Evolutionary conservation across 1,140 invertebrate species (phyloP).

Genomic region (Brachionus koreanus): DNA sequence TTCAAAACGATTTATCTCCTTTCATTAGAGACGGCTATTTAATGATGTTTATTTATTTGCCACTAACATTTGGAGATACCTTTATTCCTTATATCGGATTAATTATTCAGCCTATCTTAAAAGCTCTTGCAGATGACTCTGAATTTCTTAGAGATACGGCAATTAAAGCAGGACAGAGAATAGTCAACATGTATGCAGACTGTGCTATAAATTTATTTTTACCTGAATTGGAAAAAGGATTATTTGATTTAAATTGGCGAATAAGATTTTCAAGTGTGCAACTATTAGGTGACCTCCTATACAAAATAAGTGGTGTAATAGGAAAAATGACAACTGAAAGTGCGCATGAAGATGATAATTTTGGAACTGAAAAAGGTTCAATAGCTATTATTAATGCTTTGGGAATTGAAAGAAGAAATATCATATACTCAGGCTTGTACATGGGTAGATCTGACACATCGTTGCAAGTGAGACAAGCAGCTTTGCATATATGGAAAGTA

Average conservation of each 20-base stretch:
- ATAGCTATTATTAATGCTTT: slow-evolving; percentile 80
- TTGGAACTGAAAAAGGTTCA: slow-evolving; percentile 78
- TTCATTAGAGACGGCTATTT: slow-evolving; percentile 99
- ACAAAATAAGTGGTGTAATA: slow-evolving; percentile 83
- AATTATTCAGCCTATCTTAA: slow-evolving; percentile 94
- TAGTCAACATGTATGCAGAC: slow-evolving; percentile 92
- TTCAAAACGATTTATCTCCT: slow-evolving; percentile 79
- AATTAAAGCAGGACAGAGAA: slow-evolving; percentile 87
- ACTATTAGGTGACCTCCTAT: slow-evolving; percentile 88
- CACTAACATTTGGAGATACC: slow-evolving; percentile 85
- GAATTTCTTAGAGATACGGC: slow-evolving; percentile 97
- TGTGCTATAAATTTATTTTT: slow-evolving; percentile 86
- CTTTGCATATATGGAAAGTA: slow-evolving; percentile 92
- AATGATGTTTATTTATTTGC: slow-evolving; percentile 99
- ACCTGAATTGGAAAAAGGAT: slow-evolving; percentile 78
- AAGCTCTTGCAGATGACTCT: slow-evolving; percentile 95
- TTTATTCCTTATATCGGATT: slow-evolving; percentile 94
- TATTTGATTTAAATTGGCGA: slow-evolving; percentile 80
- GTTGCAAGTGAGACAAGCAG: slow-evolving; percentile 90
- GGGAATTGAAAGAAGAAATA: slow-evolving; percentile 80
- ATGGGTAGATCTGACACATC: slow-evolving; percentile 96
- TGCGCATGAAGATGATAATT: slow-evolving; percentile 95
- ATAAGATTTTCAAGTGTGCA: slow-evolving; percentile 94
- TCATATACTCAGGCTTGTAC: slow-evolving; percentile 62
- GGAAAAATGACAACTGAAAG: slow-evolving; percentile 99